Evolutionary conservation across 2,113 vertebrate genomes (phyloP), one percentile per base, ranked within the genome.

Genomic region (Uropsilus gracilis): DNA sequence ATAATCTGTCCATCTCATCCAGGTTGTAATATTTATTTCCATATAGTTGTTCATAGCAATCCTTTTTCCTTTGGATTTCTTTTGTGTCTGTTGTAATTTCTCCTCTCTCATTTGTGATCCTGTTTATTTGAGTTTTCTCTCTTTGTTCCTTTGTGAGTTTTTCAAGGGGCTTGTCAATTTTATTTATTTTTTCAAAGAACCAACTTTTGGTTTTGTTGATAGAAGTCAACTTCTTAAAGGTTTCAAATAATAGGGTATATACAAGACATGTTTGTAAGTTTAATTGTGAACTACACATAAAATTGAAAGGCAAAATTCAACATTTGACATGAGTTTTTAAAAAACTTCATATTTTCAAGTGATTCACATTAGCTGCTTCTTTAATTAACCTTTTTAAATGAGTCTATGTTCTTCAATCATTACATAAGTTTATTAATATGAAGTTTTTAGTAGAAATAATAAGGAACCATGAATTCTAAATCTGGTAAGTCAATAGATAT

Each of bases 391-490:
- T 61, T 61, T 28, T 32, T 61, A 30, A 61, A 61, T 61, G 17
- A 61, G 28, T 61, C 59, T 61, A 12, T n/a, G 17, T 53, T 86
- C 61, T 75, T 96, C 46, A 64, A 11, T 53, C 64, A 50, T 91
- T 11, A 86, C 81, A 12, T 61, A 11, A 24, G 39, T 77, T 92
- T 94, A 92, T 71, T 50, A 90, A 83, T 66, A 92, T 55, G 32
- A 92, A 87, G 6, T 12, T 66, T 77, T 59, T 10, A 64, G 30
- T 64, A 92, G 39, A 72, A 92, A 86, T 46, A 28, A 63, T 64
- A 75, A 81, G 72, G 76, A 96, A 76, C 9, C 4, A 89, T 37
- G 20, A 50, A 76, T 46, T 72, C 39, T 87, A 61, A 94, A 89
- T 64, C 66, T 86, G 61, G 89, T 39, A 59, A 34, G 48, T 26